Percentiles rank a stretch among this genome's conserved stretches.
These are phyloP conservation scores for Dendropsophus ebraccatus DNA, from an alignment of 2,113 vertebrate genomes.

Conservation along the genomic window DNA sequence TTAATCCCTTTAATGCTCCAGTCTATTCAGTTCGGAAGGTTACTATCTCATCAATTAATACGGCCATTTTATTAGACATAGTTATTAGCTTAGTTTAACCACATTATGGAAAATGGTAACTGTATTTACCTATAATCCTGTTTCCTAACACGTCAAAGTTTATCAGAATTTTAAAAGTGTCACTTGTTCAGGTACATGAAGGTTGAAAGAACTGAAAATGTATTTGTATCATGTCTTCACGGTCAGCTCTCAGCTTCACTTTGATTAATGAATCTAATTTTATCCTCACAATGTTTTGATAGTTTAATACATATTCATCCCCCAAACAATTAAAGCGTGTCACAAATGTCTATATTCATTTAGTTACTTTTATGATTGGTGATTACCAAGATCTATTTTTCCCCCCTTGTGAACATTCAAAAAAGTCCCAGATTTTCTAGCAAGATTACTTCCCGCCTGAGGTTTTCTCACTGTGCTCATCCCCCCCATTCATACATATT, in stretches of 20 bases:
- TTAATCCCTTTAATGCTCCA: neutral
- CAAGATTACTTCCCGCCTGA: conserved; percentile 33
- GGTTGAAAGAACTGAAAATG: conserved; percentile 20
- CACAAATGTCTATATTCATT: conserved; percentile 50
- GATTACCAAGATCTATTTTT: neutral
- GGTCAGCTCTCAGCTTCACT: conserved; percentile 38
- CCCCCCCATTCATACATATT: conserved; percentile 43
- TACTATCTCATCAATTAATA: no score
- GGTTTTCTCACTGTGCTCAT: conserved; percentile 18
- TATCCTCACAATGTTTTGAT: conserved; percentile 53
- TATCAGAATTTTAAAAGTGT: neutral
- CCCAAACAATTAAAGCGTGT: conserved; percentile 47
- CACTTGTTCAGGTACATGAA: neutral
- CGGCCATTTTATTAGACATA: no score
- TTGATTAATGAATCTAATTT: conserved; percentile 54
- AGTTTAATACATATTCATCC: conserved; percentile 50
- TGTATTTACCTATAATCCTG: neutral
- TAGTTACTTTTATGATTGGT: conserved; percentile 42
- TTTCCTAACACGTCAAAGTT: neutral
- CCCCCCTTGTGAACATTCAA: neutral
- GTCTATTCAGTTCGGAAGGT: no score
- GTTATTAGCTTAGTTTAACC: neutral
- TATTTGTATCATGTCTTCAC: conserved; percentile 24
- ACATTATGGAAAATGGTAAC: no score
- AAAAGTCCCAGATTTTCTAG: conserved; percentile 19